Evolutionary conservation across 1,140 invertebrate species (phyloP).

Genomic region (Procambarus virginalis): DNA sequence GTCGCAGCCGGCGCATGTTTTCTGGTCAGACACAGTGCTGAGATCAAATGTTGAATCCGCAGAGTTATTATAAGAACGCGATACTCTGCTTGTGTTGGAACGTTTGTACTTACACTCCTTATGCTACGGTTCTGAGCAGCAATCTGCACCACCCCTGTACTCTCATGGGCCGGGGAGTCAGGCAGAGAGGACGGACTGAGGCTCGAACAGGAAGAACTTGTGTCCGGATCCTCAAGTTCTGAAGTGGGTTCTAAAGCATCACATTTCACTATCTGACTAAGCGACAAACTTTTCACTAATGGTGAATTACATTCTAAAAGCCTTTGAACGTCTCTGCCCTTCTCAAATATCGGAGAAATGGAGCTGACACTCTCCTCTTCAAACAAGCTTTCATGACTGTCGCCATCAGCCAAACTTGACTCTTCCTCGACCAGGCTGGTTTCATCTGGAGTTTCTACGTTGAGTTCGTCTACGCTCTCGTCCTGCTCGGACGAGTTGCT

Average conservation of each 20-base stretch:
- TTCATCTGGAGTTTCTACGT: slow-evolving; percentile 35
- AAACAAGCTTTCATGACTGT: background rate
- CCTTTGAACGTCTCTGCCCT: background rate
- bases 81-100: background rate
- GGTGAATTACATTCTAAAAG: background rate
- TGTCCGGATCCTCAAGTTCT: background rate
- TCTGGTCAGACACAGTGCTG: background rate
- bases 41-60: background rate
- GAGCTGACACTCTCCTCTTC: slow-evolving; percentile 28
- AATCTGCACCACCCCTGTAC: background rate
- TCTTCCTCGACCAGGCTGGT: slow-evolving; percentile 30
- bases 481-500: slow-evolving; percentile 27
- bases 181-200: slow-evolving; percentile 19
- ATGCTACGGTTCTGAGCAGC: background rate
- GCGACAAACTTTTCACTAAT: too few relatives aligned
- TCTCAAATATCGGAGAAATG: background rate
- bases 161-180: background rate
- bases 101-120: too few relatives aligned
- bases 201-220: slow-evolving; percentile 33
- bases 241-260: background rate
- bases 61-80: background rate
- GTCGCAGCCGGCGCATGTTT: too few relatives aligned
- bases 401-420: slow-evolving; percentile 1
- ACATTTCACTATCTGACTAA: background rate
- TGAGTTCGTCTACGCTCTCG: slow-evolving; percentile 30